phyloP scores from a whole-genome alignment of 2,888 invertebrate species.

The Drosophila mulleri region DNA sequence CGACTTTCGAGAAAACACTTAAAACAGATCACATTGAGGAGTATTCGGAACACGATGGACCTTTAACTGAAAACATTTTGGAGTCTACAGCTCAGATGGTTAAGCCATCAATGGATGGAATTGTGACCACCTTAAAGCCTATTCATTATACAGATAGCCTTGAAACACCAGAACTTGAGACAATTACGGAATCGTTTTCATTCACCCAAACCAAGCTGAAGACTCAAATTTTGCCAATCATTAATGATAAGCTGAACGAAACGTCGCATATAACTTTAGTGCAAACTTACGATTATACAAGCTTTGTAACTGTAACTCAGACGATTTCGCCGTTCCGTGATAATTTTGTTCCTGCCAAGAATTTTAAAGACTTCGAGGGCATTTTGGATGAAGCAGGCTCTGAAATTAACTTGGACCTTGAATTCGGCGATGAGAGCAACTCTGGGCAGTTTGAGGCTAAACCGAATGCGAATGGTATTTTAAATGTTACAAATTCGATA shows the following conservation, averaged over 20 bases:
- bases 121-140: conserved; percentile 93
- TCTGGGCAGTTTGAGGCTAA: conserved; percentile 85
- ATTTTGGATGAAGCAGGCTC: conserved; percentile 95
- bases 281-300: conserved; percentile 94
- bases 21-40: conserved; percentile 86
- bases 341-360: conserved; percentile 94
- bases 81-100: conserved; percentile 90
- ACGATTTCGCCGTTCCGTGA: conserved; percentile 93
- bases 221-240: conserved; percentile 94
- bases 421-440: conserved; percentile 92
- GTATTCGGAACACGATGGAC: conserved; percentile 89
- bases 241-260: conserved; percentile 89
- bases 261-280: conserved; percentile 93
- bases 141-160: conserved; percentile 91
- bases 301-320: conserved; percentile 95
- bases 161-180: conserved; percentile 94
- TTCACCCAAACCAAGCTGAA: conserved; percentile 95
- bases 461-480: conserved; percentile 53
- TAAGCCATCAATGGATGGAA: conserved; percentile 89
- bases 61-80: conserved; percentile 94
- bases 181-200: conserved; percentile 95
- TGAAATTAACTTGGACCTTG: conserved; percentile 93
- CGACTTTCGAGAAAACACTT: conserved; percentile 92
- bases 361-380: conserved; percentile 94
- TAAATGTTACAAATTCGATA: conserved; percentile 32